These are phyloP conservation scores for Amiota minor DNA, from an alignment of 2,888 invertebrate genomes.

Conservation along the genomic window DNA sequence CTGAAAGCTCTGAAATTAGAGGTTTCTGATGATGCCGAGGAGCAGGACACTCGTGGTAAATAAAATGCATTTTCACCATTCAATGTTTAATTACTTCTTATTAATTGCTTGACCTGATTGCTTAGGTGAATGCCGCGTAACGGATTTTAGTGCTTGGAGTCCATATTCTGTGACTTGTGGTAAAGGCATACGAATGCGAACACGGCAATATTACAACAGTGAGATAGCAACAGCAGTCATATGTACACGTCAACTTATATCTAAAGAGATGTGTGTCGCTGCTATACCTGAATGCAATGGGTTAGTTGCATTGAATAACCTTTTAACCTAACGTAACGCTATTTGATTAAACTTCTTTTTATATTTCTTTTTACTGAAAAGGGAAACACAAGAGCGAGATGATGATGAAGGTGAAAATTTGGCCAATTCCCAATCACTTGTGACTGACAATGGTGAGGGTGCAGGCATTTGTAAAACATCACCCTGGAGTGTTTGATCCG, in stretches of 20 bases:
- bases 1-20: slow-evolving; percentile 77
- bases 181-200: slow-evolving; percentile 87
- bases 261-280: slow-evolving; percentile 93
- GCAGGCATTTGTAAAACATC: slow-evolving; percentile 71
- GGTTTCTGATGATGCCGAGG: slow-evolving; percentile 81
- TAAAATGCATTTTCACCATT: slow-evolving; percentile 42
- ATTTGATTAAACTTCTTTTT: neutral
- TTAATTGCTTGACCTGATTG: neutral
- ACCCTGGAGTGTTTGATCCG: slow-evolving; percentile 76
- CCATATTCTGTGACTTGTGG: slow-evolving; percentile 91
- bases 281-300: slow-evolving; percentile 80
- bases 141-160: slow-evolving; percentile 84
- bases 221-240: slow-evolving; percentile 82
- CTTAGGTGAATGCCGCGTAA: slow-evolving; percentile 86
- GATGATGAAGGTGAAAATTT: slow-evolving; percentile 73
- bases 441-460: slow-evolving; percentile 71
- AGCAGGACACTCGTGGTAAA: slow-evolving; percentile 79
- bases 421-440: slow-evolving; percentile 64
- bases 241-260: slow-evolving; percentile 83
- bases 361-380: slow-evolving; percentile 7
- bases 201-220: slow-evolving; percentile 80
- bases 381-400: slow-evolving; percentile 52
- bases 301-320: slow-evolving; percentile 74
- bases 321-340: neutral
- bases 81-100: neutral